Evolutionary conservation across 2,797 vertebrate species (phyloP), one percentile per base, ranked within the genome.

Genomic region (Pantherophis vulpinus): DNA sequence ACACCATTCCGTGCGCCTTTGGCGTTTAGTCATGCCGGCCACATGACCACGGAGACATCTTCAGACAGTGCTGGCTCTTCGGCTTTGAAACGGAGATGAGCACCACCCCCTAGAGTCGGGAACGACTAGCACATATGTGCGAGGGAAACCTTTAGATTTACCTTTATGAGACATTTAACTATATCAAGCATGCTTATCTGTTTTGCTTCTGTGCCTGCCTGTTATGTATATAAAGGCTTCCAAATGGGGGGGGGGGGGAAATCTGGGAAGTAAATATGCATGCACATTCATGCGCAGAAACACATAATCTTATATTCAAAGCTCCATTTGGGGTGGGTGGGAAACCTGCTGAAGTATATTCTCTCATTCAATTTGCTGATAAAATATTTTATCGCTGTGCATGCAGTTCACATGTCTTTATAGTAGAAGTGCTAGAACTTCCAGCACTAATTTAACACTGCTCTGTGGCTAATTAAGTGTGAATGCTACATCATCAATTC

Each of bases 101-200:
- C 47, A 51, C 6, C 6, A 7, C 0, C 47, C 47, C 47, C 47
- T 47, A 51, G 47, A 51, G 6, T 7, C 1, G 47, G 6, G 47
- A 51, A 51, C 6, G 47, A 51, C 47, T 51, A 51, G 47, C 6
- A 51, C 6, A 51, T 51, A 51, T 51, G 47, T 51, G 6, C 47
- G 1, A 51, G 7, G 47, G 47, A 51, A 51, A 51, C 47, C 47
- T 51, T 51, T 51, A 51, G 5, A 7, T 51, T 51, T 51, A 51
- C 47, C 6, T 51, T 51, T 42, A 51, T 29, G 88, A 96, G 89
- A 91, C 83, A 56, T 51, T 88, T 94, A 3, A 18, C n/a, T 55
- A 29, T 60, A 92, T 92, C 56, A 90, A 92, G 91, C 1, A 5
- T 0, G 3, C 11, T 60, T 60, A 51, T 2, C 27, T 94, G 23